Base-by-base conservation (phyloP, 1,140 invertebrate species). In the Dufourea novaeangliae region DNA sequence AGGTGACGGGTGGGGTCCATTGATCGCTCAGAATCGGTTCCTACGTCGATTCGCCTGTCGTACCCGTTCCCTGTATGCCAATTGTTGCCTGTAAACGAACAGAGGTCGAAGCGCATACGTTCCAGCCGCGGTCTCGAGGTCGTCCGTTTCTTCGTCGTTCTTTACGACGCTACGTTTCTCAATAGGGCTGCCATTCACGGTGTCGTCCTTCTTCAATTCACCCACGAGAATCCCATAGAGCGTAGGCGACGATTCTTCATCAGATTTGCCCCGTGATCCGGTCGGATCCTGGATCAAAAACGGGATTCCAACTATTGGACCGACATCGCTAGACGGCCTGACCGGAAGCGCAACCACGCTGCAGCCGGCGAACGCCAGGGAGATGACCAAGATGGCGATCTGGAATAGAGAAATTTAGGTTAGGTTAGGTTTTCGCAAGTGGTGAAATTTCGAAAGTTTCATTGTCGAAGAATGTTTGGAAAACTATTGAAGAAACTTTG, bases 81-180 rank as follows among this genome's bases (percentile, higher is more conserved):
- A 32, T 74, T 92, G 92, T 37, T 92, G 92, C 29, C 92, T 84
- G 56, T 92, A 92, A 50, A 92, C 92, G 54, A 92, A 92, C 17
- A 92, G 68, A 7, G 92, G 92, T 46, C 92, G 86, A 20, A 92
- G 87, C 57, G 91, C 71, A 20, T 92, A 92, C 0, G 89, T 91
- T 4, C 92, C 92, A 63, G 92, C 92, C 0, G 92, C 91, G 5
- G 89, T 89, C 54, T 92, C 90, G 11, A 92, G 82, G 69, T 92
- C 91, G 0, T 87, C 81, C 4, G 46, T 1, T 0, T 56, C 66
- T 10, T 41, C 25, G 1, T 74, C 69, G 34, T 85, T 78, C 20
- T 79, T 32, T 10, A 41, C 64, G 20, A 79, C 85, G 29, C 46
- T 50, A n/a, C 87, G 87, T 62, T 89, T 87, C 34, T 80, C 54